A percentile compares a stretch with the other conserved stretches of the same genome.
Evolutionary conservation across 2,888 invertebrate species (phyloP).

Genomic region (Drosophila anomalata): DNA sequence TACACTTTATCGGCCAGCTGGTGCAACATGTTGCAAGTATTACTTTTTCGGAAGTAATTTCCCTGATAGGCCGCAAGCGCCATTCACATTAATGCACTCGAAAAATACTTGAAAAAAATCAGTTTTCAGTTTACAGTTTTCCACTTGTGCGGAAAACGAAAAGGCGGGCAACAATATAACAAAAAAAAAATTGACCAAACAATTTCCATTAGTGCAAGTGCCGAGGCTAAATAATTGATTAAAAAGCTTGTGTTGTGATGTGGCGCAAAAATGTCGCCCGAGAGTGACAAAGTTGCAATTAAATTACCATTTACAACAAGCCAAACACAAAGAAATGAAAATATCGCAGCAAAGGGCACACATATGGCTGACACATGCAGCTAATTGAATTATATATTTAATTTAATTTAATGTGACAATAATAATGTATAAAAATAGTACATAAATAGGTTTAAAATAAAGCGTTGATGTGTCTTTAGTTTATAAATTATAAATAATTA

Average conservation of each 20-base stretch:
- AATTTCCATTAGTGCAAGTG: neutral
- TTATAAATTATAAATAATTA: constrained; percentile 66
- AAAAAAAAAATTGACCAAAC: no score
- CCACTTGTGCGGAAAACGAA: no score
- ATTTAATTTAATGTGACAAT: constrained; percentile 58
- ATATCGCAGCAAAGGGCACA: neutral
- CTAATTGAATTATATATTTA: constrained; percentile 52
- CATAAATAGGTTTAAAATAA: constrained; percentile 2
- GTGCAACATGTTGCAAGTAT: neutral
- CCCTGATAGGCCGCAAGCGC: constrained; percentile 7
- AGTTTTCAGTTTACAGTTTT: no score
- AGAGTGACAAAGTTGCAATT: constrained; percentile 60
- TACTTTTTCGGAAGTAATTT: neutral
- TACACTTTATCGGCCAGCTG: no score
- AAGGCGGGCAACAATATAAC: no score
- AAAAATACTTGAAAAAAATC: constrained; percentile 6
- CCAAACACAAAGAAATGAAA: constrained; percentile 5
- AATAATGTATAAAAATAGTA: no score
- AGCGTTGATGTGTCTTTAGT: constrained; percentile 51
- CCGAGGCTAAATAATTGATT: constrained; percentile 55
- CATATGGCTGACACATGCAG: constrained; percentile 13
- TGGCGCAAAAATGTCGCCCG: constrained; percentile 35
- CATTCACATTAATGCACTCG: constrained; percentile 10
- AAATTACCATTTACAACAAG: constrained; percentile 55
- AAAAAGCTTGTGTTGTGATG: constrained; percentile 43